Conservation (phyloP, 2,888 invertebrate genomes). For the Tetragonula carbonaria region DNA sequence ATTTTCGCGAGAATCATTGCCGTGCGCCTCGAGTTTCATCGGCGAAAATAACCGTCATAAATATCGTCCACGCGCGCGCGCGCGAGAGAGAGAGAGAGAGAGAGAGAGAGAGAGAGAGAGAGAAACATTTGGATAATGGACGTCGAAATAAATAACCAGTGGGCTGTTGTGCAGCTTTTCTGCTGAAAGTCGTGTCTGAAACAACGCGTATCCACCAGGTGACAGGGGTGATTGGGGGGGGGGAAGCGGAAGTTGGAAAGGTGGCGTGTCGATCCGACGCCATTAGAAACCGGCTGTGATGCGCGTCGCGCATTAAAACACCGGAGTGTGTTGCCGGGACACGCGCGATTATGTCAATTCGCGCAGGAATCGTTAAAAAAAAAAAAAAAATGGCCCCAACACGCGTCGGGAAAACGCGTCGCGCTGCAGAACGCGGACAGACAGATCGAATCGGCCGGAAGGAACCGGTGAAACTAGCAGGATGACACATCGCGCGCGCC, state of each 20-base stretch:
- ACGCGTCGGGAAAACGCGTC: neutral
- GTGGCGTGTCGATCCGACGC: neutral
- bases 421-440: neutral
- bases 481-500: neutral
- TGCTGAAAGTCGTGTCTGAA: neutral
- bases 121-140: conserved; percentile 3
- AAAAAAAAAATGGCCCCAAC: neutral
- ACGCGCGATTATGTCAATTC: neutral
- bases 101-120: too few species aligned
- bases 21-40: neutral
- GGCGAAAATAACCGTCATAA: neutral
- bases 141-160: conserved; percentile 1
- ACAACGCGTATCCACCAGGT: neutral
- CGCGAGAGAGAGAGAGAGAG: too few species aligned
- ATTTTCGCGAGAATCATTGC: conserved; percentile 2
- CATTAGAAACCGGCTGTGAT: neutral
- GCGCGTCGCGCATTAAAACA: neutral
- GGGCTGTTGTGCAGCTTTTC: neutral
- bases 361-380: neutral
- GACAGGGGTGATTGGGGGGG: too few species aligned
- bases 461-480: neutral
- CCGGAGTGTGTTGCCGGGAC: too few species aligned
- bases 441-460: conserved; percentile 2
- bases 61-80: neutral
- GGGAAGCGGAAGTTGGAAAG: too few species aligned